These are phyloP conservation scores for Notodonta ziczac DNA, from an alignment of 2,888 invertebrate species.

Conservation along the genomic window DNA sequence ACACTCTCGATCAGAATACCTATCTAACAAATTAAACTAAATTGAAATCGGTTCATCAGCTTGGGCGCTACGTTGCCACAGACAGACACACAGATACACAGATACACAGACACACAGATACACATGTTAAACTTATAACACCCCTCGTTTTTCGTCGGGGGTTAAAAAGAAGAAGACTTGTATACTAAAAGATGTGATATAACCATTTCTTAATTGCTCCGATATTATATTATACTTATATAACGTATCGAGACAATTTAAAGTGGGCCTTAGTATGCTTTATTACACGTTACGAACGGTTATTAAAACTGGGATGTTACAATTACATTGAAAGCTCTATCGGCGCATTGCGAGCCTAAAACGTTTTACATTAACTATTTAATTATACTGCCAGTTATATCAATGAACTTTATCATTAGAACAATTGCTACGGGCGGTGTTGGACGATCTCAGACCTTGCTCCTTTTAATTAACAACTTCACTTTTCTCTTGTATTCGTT, in stretches of 20 bases:
- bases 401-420: conserved; percentile 20
- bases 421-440: conserved; percentile 21
- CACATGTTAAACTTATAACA: too few relatives aligned
- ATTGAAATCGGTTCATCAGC: too few relatives aligned
- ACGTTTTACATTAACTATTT: conserved; percentile 17
- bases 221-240: too few relatives aligned
- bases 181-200: too few relatives aligned
- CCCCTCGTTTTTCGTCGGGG: too few relatives aligned
- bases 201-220: too few relatives aligned
- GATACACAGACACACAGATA: too few relatives aligned
- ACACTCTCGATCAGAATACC: too few relatives aligned
- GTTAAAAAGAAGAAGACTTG: too few relatives aligned
- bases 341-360: conserved; percentile 13
- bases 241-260: not conserved
- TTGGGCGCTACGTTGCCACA: too few relatives aligned
- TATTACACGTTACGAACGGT: conserved; percentile 12
- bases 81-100: too few relatives aligned
- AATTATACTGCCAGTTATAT: conserved; percentile 25
- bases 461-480: conserved; percentile 60
- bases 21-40: too few relatives aligned
- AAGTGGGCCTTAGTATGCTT: conserved; percentile 11
- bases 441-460: conserved; percentile 20
- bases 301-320: conserved; percentile 13
- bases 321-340: conserved; percentile 21
- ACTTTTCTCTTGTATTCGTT: conserved; percentile 50